Evolutionary conservation across 1,140 invertebrate species (phyloP).

Genomic region (Caerostris extrusa): DNA sequence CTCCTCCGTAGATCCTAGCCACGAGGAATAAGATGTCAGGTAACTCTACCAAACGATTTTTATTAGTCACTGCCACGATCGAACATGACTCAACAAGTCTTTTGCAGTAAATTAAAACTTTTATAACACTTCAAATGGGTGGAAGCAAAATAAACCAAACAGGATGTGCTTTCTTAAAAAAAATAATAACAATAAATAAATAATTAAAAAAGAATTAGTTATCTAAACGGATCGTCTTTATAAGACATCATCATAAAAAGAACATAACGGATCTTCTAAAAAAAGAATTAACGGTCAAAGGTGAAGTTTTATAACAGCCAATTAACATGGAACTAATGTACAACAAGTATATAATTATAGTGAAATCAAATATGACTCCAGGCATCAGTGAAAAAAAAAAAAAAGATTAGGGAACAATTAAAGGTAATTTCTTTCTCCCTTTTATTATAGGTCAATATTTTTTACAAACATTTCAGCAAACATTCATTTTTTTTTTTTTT

Average conservation of each 20-base stretch:
- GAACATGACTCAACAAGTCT: slow-evolving; percentile 22
- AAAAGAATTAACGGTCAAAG: not conserved
- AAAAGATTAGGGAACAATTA: not conserved
- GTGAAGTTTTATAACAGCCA: not conserved
- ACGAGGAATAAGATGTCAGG: not conserved
- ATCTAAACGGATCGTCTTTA: not conserved
- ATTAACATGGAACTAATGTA: not conserved
- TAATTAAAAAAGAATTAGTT: too few relatives aligned
- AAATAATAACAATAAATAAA: too few relatives aligned
- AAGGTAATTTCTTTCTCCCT: not conserved
- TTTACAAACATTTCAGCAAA: not conserved
- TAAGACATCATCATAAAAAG: not conserved
- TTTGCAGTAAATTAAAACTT: not conserved
- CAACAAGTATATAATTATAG: not conserved
- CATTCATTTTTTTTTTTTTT: too few relatives aligned
- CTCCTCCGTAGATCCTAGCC: not conserved
- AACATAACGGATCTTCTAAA: not conserved
- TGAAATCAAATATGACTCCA: not conserved
- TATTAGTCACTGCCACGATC: slow-evolving; percentile 20
- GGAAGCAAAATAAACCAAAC: not conserved
- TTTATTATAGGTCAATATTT: not conserved
- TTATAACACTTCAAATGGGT: not conserved
- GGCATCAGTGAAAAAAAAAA: not conserved
- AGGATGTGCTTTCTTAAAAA: not conserved
- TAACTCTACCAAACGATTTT: not conserved